phyloP scores from a whole-genome alignment of 1,140 invertebrate species.

The Gryon sp. region DNA sequence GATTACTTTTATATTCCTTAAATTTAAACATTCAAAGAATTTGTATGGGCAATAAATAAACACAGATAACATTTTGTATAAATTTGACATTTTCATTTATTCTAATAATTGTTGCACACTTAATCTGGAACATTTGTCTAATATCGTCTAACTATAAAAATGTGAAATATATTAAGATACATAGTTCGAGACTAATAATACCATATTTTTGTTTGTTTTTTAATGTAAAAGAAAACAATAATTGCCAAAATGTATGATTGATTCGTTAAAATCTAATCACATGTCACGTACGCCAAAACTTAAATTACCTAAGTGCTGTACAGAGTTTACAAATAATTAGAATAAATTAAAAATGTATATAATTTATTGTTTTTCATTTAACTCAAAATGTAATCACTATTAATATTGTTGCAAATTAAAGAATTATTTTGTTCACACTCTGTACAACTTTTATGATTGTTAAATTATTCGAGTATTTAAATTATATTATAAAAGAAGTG shows the following conservation, averaged over 20 bases:
- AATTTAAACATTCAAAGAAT: neutral
- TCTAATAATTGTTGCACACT: slow-evolving; percentile 41
- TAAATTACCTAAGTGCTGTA: slow-evolving; percentile 22
- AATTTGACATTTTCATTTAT: slow-evolving; percentile 46
- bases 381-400: no score
- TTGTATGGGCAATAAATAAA: neutral
- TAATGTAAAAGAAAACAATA: slow-evolving; percentile 6
- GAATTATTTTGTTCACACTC: slow-evolving; percentile 9
- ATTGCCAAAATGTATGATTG: no score
- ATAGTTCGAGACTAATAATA: slow-evolving; percentile 32
- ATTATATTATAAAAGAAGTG: no score
- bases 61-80: neutral
- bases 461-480: slow-evolving; percentile 12
- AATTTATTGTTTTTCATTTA: no score
- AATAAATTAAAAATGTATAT: neutral
- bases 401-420: no score
- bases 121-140: slow-evolving; percentile 18
- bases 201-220: slow-evolving; percentile 1
- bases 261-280: slow-evolving; percentile 7
- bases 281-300: slow-evolving; percentile 6
- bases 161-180: slow-evolving; percentile 48
- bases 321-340: slow-evolving; percentile 14
- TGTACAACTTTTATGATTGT: neutral
- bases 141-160: slow-evolving; percentile 51
- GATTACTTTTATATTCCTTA: no score